Conservation (phyloP, 53 echinoderm and acorn worm species). For the Apostichopus leukothele region DNA sequence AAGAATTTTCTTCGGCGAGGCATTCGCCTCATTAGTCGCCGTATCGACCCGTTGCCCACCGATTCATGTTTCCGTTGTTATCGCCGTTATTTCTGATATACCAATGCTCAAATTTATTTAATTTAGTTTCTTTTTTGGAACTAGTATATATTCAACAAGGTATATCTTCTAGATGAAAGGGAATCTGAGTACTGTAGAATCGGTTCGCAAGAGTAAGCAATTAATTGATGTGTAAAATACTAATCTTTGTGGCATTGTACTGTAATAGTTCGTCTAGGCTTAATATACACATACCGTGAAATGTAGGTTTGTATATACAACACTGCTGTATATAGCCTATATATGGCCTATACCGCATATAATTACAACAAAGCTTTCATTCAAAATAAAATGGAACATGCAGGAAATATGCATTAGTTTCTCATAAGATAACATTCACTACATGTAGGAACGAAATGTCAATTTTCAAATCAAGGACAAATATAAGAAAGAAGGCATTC, state of each 20-base stretch:
- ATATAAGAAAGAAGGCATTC: no score
- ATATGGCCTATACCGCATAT: no score
- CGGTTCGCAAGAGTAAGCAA: constrained; percentile 5
- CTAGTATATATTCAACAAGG: constrained; percentile 1
- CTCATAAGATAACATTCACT: no score
- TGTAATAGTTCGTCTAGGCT: not conserved
- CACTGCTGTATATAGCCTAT: no score
- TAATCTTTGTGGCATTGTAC: constrained; percentile 2
- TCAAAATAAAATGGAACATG: no score
- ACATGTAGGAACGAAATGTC: no score
- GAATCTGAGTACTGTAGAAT: not conserved
- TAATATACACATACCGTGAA: not conserved
- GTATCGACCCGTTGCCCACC: constrained; percentile 28
- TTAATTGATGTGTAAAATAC: constrained; percentile 2
- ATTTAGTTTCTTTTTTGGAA: constrained; percentile 25
- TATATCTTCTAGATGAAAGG: not conserved
- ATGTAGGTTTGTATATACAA: not conserved
- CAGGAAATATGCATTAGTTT: no score
- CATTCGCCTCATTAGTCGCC: constrained; percentile 39
- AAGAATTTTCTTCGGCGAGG: constrained; percentile 20
- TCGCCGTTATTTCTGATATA: constrained; percentile 19
- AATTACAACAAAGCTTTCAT: no score
- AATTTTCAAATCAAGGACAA: no score
- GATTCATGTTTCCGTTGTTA: constrained; percentile 21
- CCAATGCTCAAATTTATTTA: constrained; percentile 39